phyloP scores from a whole-genome alignment of 1,140 invertebrate species.

The Melitaea cinxia region DNA sequence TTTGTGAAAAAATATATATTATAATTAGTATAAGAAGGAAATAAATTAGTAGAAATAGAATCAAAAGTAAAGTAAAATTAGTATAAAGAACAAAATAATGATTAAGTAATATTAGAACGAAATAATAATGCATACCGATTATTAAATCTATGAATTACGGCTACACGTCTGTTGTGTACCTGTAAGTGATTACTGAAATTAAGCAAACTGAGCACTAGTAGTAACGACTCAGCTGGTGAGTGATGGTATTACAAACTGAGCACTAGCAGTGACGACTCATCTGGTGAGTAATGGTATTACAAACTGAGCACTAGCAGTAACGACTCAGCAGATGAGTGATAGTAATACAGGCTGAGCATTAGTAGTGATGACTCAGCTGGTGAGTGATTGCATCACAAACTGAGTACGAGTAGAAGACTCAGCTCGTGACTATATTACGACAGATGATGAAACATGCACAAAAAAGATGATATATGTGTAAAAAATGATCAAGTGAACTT shows the following conservation, averaged over 20 bases:
- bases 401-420: background rate
- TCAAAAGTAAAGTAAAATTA: no score
- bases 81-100: background rate
- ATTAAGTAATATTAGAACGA: constrained; percentile 5
- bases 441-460: constrained; percentile 1
- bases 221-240: background rate
- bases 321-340: background rate
- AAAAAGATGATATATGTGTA: background rate
- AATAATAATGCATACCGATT: constrained; percentile 33
- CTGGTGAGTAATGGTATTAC: background rate
- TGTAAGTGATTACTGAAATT: constrained; percentile 43
- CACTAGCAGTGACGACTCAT: constrained; percentile 1
- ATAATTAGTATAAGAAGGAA: no score
- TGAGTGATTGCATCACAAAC: no score
- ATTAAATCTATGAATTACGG: constrained; percentile 36
- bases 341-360: constrained; percentile 7
- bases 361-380: background rate
- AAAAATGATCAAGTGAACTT: background rate
- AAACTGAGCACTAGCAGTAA: constrained; percentile 8
- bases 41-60: no score
- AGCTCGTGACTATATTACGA: background rate
- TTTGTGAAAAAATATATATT: no score
- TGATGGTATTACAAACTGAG: constrained; percentile 2
- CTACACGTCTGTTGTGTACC: constrained; percentile 70
- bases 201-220: constrained; percentile 12